These are phyloP conservation scores for Beaufortia kweichowensis DNA, from an alignment of 2,113 vertebrate species.

Conservation along the genomic window DNA sequence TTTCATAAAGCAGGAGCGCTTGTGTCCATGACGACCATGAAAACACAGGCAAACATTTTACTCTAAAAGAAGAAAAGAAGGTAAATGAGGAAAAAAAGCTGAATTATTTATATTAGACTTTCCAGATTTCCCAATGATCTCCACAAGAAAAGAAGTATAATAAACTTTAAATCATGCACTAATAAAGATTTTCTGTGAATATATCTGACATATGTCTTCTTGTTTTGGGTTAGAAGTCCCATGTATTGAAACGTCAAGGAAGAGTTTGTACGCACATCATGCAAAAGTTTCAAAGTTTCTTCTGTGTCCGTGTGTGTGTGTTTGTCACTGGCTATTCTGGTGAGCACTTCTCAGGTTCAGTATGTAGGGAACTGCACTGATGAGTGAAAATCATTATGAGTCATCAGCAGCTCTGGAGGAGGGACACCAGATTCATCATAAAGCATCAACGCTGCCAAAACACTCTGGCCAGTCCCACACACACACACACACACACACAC, in stretches of 20 bases:
- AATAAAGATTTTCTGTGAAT: too few relatives aligned
- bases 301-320: background rate
- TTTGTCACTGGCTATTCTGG: conserved; percentile 42
- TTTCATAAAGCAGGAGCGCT: conserved; percentile 34
- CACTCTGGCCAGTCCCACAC: conserved; percentile 38
- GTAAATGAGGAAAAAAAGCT: background rate
- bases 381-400: conserved; percentile 49
- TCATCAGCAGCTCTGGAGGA: conserved; percentile 55
- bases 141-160: too few relatives aligned
- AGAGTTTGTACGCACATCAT: too few relatives aligned
- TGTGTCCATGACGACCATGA: conserved; percentile 28
- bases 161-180: too few relatives aligned
- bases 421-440: conserved; percentile 57
- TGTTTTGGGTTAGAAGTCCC: too few relatives aligned
- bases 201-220: too few relatives aligned
- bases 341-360: conserved; percentile 53
- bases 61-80: background rate
- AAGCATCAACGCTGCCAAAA: conserved; percentile 46
- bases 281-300: too few relatives aligned
- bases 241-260: too few relatives aligned
- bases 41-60: conserved; percentile 32
- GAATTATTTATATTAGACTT: background rate
- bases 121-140: too few relatives aligned
- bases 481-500: conserved; percentile 26
- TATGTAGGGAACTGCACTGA: conserved; percentile 44